Percentiles rank a stretch among this genome's conserved stretches.
These are phyloP conservation scores for Sitta carolinensis DNA, from an alignment of 2,797 vertebrate genomes.

Conservation along the genomic window DNA sequence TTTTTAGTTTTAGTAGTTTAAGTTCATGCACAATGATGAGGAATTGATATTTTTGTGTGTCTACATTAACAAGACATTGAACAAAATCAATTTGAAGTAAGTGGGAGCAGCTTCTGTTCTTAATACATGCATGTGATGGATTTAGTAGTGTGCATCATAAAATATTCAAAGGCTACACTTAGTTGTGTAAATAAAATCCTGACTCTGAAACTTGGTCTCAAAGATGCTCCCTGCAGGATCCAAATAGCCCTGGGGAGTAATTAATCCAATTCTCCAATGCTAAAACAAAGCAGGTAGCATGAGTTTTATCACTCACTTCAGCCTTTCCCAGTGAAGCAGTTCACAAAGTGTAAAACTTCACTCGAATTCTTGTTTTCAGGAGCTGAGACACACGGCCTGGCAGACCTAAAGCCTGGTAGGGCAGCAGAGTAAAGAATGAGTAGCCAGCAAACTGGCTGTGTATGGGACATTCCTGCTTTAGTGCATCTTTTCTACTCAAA, in stretches of 20 bases:
- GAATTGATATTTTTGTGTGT: conserved; percentile 59
- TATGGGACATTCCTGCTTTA: neutral
- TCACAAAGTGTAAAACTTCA: neutral
- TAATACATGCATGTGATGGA: conserved; percentile 20
- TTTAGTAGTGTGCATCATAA: conserved; percentile 37
- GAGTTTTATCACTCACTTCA: neutral
- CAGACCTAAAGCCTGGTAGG: neutral
- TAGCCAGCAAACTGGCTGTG: neutral
- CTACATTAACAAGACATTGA: conserved; percentile 52
- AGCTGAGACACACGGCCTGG: neutral
- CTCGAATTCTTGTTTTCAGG: neutral
- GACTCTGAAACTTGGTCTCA: conserved; percentile 21
- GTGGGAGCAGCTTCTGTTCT: conserved; percentile 57
- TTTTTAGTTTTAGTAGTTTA: conserved; percentile 64
- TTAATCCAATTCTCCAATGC: neutral
- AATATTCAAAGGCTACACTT: conserved; percentile 24
- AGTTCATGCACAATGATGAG: conserved; percentile 54
- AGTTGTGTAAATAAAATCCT: conserved; percentile 52
- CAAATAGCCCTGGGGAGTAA: conserved; percentile 4
- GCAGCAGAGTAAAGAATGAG: neutral
- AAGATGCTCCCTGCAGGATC: conserved; percentile 12
- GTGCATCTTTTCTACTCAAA: neutral
- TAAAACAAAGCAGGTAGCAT: neutral
- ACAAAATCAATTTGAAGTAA: conserved; percentile 59
- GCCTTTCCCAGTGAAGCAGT: neutral